Evolutionary conservation across 2,797 vertebrate species (phyloP), one percentile per base, ranked within the genome.

Genomic region (Psittacula derbiana): DNA sequence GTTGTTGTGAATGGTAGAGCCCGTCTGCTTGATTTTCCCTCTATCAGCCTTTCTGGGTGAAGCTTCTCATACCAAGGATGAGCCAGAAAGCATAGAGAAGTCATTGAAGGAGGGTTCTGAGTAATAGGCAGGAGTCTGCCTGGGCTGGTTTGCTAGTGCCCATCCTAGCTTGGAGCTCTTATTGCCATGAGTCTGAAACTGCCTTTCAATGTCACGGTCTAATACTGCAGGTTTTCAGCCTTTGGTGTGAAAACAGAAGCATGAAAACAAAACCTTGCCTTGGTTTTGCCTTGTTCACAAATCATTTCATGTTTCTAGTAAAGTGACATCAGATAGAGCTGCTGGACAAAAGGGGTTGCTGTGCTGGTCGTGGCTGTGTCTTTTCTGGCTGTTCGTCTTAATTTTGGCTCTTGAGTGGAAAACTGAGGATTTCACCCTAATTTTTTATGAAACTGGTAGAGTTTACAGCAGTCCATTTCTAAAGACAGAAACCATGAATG

Each of bases 281-380:
- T 4, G 24, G 10, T 43, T 67, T 81, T 55, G n/a, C 60, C 60
- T 55, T 21, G 11, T n/a, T 80, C 64, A 67, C 41, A 94, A 86
- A 93, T 71, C 66, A 69, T 86, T 86, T 80, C 8, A 0, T 58
- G 12, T 93, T 96, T 88, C 58, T 47, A 20, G 49, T 15, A 46
- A 81, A 62, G 31, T 4, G 58, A 49, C 52, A 33, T 43, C 65
- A 44, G 38, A 23, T 13, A 1, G 3, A 25, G 57, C 27, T 73
- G 67, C 31, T 67, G 85, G 53, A 69, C 66, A 43, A 50, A 71
- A 58, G 20, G 19, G 10, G 8, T 27, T 27, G 20, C 58, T 38
- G n/a, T 30, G 30, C 31, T 43, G 0, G 1, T 38, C 0, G 21
- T 40, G 49, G 64, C 50, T 0, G 2, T 18, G 36, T 18, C 41